Conservation (phyloP, 2,888 invertebrate genomes). For the Magallana nippona region DNA sequence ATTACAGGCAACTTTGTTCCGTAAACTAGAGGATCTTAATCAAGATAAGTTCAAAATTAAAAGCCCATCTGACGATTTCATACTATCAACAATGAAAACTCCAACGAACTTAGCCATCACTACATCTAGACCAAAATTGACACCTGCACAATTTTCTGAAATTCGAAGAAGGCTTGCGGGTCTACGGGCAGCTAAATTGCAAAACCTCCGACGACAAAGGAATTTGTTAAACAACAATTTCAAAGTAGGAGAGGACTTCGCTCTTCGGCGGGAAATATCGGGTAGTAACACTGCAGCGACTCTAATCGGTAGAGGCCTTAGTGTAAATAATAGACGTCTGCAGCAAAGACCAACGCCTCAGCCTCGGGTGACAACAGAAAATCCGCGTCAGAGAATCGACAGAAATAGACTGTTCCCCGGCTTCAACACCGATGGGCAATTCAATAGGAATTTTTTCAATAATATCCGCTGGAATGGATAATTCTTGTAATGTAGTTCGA, state of each 20-base stretch:
- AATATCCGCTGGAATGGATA: conserved; percentile 15
- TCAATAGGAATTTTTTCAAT: conserved; percentile 19
- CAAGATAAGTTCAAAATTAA: neutral
- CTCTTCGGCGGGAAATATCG: neutral
- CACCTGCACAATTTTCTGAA: neutral
- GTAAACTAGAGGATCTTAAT: neutral
- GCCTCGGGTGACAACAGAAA: neutral
- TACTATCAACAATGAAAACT: neutral
- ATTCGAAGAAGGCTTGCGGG: conserved; percentile 2
- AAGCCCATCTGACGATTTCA: neutral
- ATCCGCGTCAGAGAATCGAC: conserved; percentile 4
- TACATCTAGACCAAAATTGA: neutral
- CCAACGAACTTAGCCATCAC: neutral
- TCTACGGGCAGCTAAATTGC: neutral
- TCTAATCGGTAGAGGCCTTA: neutral
- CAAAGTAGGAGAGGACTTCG: neutral
- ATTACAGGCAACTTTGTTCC: conserved; percentile 8
- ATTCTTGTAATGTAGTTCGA: neutral
- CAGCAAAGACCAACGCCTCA: neutral
- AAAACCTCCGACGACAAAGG: neutral
- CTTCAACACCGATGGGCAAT: neutral
- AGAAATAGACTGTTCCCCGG: conserved; percentile 22
- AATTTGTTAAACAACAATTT: neutral
- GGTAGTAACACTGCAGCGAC: conserved; percentile 18
- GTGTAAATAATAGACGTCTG: neutral